Conservation (phyloP, 2,113 vertebrate genomes). For the Aix galericulata region DNA sequence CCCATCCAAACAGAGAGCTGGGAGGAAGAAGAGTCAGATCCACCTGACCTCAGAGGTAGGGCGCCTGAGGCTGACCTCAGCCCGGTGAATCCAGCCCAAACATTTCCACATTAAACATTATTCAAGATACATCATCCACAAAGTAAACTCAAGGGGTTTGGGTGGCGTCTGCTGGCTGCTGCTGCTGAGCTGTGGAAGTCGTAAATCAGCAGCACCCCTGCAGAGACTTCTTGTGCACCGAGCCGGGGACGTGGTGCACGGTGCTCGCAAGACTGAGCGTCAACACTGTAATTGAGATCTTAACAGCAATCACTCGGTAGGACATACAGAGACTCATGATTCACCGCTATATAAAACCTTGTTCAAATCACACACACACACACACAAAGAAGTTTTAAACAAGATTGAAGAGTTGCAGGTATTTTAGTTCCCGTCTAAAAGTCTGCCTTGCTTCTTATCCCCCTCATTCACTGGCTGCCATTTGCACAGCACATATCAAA, state of each 20-base stretch:
- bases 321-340: background rate
- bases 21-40: background rate
- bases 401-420: background rate
- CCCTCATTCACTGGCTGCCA: background rate
- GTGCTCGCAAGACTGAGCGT: background rate
- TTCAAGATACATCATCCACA: background rate
- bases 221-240: background rate
- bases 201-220: background rate
- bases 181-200: background rate
- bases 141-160: background rate
- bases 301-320: background rate
- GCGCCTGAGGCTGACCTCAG: background rate
- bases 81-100: background rate
- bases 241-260: background rate
- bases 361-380: background rate
- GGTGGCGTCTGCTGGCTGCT: background rate
- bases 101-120: background rate
- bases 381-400: background rate
- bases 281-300: slow-evolving; percentile 21
- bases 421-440: background rate
- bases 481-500: background rate
- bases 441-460: background rate
- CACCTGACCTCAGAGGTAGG: background rate
- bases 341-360: background rate
- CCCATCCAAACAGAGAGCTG: background rate